These are phyloP conservation scores for Acronicta aceris DNA, from an alignment of 2,888 invertebrate genomes.

Conservation along the genomic window DNA sequence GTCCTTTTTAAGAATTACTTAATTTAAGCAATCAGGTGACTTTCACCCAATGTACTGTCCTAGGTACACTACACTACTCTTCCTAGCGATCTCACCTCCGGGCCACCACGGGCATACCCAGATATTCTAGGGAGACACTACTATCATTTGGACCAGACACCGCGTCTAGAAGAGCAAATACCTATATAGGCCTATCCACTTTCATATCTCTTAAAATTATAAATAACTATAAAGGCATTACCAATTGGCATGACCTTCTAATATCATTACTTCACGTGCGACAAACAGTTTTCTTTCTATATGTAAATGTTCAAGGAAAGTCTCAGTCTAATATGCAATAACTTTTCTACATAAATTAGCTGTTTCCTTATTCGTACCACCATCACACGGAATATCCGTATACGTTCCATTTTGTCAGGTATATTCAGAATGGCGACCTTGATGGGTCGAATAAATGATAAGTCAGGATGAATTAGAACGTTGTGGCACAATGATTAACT, in stretches of 20 bases:
- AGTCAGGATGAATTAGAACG: neutral
- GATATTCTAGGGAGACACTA: too few species aligned
- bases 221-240: neutral
- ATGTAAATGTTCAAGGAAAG: slow-evolving; percentile 36
- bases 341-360: slow-evolving; percentile 9
- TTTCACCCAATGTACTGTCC: too few species aligned
- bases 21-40: too few species aligned
- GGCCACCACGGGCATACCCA: too few species aligned
- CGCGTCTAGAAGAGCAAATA: too few species aligned
- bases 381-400: slow-evolving; percentile 3
- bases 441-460: neutral
- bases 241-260: slow-evolving; percentile 3
- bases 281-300: slow-evolving; percentile 19
- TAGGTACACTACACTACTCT: too few species aligned
- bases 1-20: too few species aligned
- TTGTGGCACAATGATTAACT: too few species aligned
- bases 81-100: too few species aligned
- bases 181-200: too few species aligned
- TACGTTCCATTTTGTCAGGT: slow-evolving; percentile 5
- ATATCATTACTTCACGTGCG: slow-evolving; percentile 7
- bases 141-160: too few species aligned
- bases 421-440: slow-evolving; percentile 14
- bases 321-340: slow-evolving; percentile 8
- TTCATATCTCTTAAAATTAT: too few species aligned
- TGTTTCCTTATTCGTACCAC: slow-evolving; percentile 23